Conservation (phyloP, 2,888 invertebrate species). For the Sisyra terminalis region DNA sequence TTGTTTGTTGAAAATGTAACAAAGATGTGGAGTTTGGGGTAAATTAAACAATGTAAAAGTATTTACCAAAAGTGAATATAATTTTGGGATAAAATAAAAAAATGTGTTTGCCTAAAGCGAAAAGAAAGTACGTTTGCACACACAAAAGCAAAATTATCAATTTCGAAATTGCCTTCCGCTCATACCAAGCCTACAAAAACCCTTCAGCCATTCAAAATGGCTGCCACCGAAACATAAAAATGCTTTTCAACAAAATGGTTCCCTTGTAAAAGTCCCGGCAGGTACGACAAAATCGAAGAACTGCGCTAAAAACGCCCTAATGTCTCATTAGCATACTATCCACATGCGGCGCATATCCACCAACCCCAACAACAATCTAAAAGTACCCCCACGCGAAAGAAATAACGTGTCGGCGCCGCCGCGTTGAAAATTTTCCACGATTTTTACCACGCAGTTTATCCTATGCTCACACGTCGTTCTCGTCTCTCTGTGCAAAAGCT, state of each 20-base stretch:
- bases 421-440: not conserved
- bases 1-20: too few relatives aligned
- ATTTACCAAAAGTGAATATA: too few relatives aligned
- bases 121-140: not conserved
- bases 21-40: too few relatives aligned
- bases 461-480: not conserved
- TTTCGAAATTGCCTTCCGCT: conserved; percentile 1
- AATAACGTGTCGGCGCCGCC: not conserved
- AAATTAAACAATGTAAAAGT: too few relatives aligned
- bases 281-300: not conserved
- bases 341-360: too few relatives aligned
- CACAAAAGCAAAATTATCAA: conserved; percentile 5
- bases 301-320: not conserved
- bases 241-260: conserved; percentile 7
- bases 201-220: conserved; percentile 8
- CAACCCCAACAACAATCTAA: not conserved
- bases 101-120: not conserved
- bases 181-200: not conserved
- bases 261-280: conserved; percentile 3
- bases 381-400: not conserved
- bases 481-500: not conserved
- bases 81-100: too few relatives aligned
- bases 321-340: not conserved
- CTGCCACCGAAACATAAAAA: conserved; percentile 7
- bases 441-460: not conserved